These are phyloP conservation scores for Agapornis canus DNA, from an alignment of 2,797 vertebrate genomes.

Conservation along the genomic window DNA sequence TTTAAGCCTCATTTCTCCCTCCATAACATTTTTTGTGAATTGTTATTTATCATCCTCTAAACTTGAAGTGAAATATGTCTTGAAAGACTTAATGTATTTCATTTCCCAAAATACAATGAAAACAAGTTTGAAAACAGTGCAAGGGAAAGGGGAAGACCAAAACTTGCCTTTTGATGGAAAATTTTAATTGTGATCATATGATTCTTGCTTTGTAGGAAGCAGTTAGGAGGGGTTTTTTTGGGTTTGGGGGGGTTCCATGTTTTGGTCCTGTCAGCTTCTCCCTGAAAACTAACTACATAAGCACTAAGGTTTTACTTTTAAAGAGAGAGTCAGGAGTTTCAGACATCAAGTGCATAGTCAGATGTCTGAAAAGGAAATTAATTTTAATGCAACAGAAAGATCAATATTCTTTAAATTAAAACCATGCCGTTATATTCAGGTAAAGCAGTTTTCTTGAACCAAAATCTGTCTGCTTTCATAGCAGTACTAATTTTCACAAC, in stretches of 20 bases:
- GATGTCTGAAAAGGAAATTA: background rate
- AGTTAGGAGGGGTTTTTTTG: background rate
- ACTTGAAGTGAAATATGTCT: background rate
- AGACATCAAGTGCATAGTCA: background rate
- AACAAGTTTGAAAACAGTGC: background rate
- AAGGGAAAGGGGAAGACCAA: background rate
- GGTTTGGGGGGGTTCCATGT: accelerated
- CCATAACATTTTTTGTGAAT: background rate
- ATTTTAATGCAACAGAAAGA: background rate
- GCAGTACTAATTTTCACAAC: background rate
- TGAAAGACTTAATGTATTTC: background rate
- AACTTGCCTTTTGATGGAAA: background rate
- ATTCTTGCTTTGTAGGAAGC: background rate
- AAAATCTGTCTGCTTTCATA: background rate
- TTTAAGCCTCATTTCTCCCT: conserved; percentile 59
- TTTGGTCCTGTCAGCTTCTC: background rate
- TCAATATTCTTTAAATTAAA: background rate
- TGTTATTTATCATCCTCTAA: conserved; percentile 40
- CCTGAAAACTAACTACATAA: background rate
- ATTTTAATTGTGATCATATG: background rate
- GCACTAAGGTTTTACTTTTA: background rate
- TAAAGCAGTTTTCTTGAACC: background rate
- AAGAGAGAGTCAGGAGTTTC: background rate
- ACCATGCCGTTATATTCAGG: background rate
- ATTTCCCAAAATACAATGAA: background rate